Base-by-base conservation (phyloP, 1,140 invertebrate genomes). In the Melitaea cinxia region DNA sequence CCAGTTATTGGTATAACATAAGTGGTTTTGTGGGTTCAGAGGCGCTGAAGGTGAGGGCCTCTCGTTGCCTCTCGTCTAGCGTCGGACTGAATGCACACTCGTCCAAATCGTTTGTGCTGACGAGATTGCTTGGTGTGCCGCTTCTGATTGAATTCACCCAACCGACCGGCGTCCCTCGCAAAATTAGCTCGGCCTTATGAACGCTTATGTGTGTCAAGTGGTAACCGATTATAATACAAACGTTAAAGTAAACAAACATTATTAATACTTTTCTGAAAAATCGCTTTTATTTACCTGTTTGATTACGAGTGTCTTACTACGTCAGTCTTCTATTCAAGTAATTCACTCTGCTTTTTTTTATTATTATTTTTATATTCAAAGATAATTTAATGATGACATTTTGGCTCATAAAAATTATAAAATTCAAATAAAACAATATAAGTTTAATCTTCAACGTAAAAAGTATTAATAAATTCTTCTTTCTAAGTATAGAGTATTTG, bases 61-160 rank as follows among this genome's bases (percentile, higher is more conserved):
- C 64, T 71, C 64, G 75, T 80, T 61, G 66, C 57, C 72, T 71
- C 82, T 85, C 77, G 68, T 66, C 56, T 62, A 65, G 70, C 72
- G 79, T 74, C 70, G 65, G 73, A 59, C 76, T 80, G 78, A 84
- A 83, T 84, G 79, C 81, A 76, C 79, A 83, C 83, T 83, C 74
- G 77, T 78, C 75, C 73, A 70, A 84, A 86, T 80, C 82, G 83
- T 81, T 85, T 76, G 64, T 68, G 68, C 71, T 75, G 73, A 64
- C 73, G 75, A 78, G 81, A 86, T 86, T 88, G 83, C 79, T 88
- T 83, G 78, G 78, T 72, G 85, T 82, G 84, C 81, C 82, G 77
- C 74, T 82, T 82, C 78, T 88, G 87, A 89, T 89, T 89, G 87
- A 89, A 85, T 89, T 85, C 79, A 82, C 58, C 61, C 69, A 58